Conservation (phyloP, 2,113 vertebrate species). For the Nesospiza acunhae region DNA sequence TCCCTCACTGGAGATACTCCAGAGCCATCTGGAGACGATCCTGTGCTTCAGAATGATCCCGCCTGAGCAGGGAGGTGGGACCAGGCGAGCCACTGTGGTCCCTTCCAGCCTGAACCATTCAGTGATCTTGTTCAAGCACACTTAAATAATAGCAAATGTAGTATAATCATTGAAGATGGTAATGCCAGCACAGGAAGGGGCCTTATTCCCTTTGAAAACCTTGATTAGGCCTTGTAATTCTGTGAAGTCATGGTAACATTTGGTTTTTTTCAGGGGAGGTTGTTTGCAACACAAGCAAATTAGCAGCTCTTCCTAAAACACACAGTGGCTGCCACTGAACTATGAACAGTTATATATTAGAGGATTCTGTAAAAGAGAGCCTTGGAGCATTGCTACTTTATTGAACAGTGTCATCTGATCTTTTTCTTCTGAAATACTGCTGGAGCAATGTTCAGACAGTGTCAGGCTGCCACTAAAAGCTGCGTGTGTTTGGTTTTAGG, state of each 20-base stretch:
- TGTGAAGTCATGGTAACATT: not conserved
- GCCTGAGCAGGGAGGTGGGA: not conserved
- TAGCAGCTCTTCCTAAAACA: not conserved
- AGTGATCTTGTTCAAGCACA: not conserved
- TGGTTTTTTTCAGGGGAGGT: fast-evolving
- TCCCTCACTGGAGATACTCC: not conserved
- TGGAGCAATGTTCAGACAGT: not conserved
- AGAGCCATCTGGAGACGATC: not conserved
- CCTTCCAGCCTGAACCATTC: not conserved
- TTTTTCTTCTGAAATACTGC: not conserved
- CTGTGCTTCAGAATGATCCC: not conserved
- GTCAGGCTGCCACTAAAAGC: not conserved
- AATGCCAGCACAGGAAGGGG: not conserved
- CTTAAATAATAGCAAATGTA: not conserved
- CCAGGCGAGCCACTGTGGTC: not conserved
- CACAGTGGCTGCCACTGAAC: not conserved
- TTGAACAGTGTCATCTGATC: not conserved
- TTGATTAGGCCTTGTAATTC: not conserved
- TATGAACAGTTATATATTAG: not conserved
- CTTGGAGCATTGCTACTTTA: not conserved
- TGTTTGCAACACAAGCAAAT: not conserved
- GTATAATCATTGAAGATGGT: not conserved
- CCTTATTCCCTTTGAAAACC: not conserved
- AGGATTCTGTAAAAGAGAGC: not conserved
- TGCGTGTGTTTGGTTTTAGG: not conserved